Percentiles rank a stretch among this genome's conserved stretches.
Evolutionary conservation across 2,797 vertebrate species (phyloP).

Genomic region (Okamejei kenojei): DNA sequence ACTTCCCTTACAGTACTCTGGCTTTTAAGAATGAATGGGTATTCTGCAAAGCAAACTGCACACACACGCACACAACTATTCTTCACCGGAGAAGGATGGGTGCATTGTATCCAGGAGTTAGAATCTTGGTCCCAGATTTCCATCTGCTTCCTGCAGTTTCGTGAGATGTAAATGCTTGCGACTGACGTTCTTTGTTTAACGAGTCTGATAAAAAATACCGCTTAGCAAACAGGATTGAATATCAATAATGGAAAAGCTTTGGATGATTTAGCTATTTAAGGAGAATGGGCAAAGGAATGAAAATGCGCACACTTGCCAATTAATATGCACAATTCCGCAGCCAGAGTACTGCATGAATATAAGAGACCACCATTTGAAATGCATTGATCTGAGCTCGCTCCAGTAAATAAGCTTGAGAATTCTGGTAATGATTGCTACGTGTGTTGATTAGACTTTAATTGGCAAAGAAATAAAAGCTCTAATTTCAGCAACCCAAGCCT

Average conservation of each 20-base stretch:
- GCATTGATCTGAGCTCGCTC: neutral
- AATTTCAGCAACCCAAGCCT: neutral
- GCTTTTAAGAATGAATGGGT: neutral
- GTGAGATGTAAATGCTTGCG: neutral
- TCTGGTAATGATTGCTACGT: constrained; percentile 11
- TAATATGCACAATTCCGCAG: neutral
- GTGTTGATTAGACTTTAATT: constrained; percentile 31
- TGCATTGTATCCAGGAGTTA: neutral
- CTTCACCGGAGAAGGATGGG: neutral
- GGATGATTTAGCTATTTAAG: neutral
- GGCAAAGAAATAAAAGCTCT: neutral
- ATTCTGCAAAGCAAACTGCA: neutral
- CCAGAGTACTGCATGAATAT: neutral
- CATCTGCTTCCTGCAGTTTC: neutral
- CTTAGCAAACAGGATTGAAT: neutral
- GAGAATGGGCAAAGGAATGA: no score
- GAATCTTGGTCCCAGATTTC: neutral
- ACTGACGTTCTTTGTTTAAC: neutral
- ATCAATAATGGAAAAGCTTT: neutral
- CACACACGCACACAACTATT: constrained; percentile 6
- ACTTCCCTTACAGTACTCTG: neutral
- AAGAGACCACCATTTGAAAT: neutral
- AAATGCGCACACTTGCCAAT: neutral
- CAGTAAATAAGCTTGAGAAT: constrained; percentile 6
- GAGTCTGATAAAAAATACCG: neutral